Evolutionary conservation across 2,888 invertebrate species (phyloP), one percentile per base, ranked within the genome.

Genomic region (Cetonia aurata): DNA sequence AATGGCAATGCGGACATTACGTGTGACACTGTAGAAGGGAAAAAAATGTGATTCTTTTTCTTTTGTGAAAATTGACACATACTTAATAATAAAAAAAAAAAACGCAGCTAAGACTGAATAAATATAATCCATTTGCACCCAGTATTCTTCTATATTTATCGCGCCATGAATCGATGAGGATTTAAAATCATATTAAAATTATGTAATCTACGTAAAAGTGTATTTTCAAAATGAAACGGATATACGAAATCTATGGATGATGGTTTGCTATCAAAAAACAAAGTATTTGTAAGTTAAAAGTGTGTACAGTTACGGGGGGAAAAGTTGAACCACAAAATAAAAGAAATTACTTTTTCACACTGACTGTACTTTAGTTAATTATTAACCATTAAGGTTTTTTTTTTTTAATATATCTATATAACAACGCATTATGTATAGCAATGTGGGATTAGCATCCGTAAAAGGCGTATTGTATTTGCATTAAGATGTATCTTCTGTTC

Each of bases 361-460:
- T 25, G 50, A 50, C 17, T 13, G 9, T 37, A 37, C 37, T 4
- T 10, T 37, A 1, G 10, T 37, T 37, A 37, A 9, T 37, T 37
- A 37, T 9, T 37, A 9, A 37, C 37, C 37, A 37, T 37, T 37
- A 17, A 50, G 50, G 50, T 9, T 55, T 15, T 25, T 25, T 25
- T 25, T 1, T 3, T 25, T 3, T 25, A 25, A 25, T 56, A 56
- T 15, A 56, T 56, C 37, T 15, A 56, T 37, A 25, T 4, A 37
- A 41, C 25, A 50, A 19, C 6, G 37, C 31, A 56, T 37, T 37
- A 37, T 33, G n/a, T 42, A 67, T 67, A 41, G 48, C 48, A 15
- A 48, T 31, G 50, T 67, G 53, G 55, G 53, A 66, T 52, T 67
- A 55, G 42, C 37, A 67, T 67, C 55, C 67, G 60, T 60, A 44